phyloP scores from a whole-genome alignment of 2,888 invertebrate genomes.

The Trichacis sp. region DNA sequence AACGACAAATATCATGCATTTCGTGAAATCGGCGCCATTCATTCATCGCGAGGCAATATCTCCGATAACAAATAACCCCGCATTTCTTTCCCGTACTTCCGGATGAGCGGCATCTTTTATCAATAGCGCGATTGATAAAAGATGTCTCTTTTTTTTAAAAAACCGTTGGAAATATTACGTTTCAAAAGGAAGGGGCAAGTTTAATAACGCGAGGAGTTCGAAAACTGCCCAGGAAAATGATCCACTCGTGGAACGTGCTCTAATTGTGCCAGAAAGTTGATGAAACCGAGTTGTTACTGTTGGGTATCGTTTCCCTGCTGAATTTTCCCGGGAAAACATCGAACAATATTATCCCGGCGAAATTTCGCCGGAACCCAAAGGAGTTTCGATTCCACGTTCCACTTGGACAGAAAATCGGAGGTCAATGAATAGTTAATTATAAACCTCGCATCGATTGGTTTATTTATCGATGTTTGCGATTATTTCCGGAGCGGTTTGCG shows the following conservation, averaged over 20 bases:
- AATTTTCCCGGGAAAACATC: no score
- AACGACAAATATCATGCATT: neutral
- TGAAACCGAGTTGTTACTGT: neutral
- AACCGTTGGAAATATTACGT: no score
- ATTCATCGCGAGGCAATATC: neutral
- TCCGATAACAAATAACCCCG: neutral
- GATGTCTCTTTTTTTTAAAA: no score
- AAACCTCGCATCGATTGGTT: constrained; percentile 38
- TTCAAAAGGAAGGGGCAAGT: neutral
- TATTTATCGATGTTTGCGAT: constrained; percentile 33
- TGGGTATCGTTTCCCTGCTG: no score
- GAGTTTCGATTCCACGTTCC: neutral
- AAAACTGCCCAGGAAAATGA: neutral
- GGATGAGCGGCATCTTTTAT: neutral
- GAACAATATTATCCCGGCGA: no score
- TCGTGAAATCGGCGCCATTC: neutral
- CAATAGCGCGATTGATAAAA: neutral
- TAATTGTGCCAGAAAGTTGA: neutral
- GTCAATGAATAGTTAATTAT: constrained; percentile 39
- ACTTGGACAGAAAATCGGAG: neutral
- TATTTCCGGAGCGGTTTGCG: constrained; percentile 5
- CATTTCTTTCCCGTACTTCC: neutral
- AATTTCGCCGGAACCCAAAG: neutral
- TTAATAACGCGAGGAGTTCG: neutral
- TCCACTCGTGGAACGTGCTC: neutral